Percentiles rank a stretch among this genome's conserved stretches.
Evolutionary conservation across 2,797 vertebrate species (phyloP).

Genomic region (Phrynocephalus forsythii): DNA sequence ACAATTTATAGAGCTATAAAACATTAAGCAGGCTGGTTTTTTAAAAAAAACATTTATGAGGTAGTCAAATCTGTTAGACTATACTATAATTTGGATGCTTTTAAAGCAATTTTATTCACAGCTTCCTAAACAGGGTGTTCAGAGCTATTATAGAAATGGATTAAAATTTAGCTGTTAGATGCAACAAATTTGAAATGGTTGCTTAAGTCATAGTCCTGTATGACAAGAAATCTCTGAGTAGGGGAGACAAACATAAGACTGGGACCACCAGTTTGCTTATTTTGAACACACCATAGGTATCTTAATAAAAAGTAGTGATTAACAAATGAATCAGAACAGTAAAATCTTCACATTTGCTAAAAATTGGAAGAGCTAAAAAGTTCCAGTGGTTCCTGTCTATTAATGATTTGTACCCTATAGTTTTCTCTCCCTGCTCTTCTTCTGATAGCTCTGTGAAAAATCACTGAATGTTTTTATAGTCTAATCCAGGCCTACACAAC

Average conservation of each 20-base stretch:
- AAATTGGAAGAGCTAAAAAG: neutral
- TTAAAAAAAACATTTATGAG: slow-evolving; percentile 66
- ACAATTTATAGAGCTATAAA: slow-evolving; percentile 67
- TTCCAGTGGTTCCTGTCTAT: too few species aligned
- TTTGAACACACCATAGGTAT: neutral
- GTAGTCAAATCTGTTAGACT: slow-evolving; percentile 62
- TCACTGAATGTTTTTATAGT: too few species aligned
- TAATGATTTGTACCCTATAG: too few species aligned
- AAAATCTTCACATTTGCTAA: neutral
- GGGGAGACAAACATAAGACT: slow-evolving; percentile 13
- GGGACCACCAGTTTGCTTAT: neutral
- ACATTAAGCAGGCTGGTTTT: slow-evolving; percentile 70
- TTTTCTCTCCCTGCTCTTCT: too few species aligned
- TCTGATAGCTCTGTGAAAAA: too few species aligned
- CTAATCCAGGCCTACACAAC: too few species aligned
- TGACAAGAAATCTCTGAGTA: slow-evolving; percentile 35
- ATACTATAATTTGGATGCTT: slow-evolving; percentile 25
- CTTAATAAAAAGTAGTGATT: neutral
- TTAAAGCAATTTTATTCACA: slow-evolving; percentile 55
- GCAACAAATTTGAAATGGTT: slow-evolving; percentile 43
- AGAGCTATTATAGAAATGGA: slow-evolving; percentile 11
- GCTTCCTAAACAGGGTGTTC: slow-evolving; percentile 57
- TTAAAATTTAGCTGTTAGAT: neutral
- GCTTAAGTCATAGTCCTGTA: slow-evolving; percentile 15
- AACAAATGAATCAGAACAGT: neutral